Evolutionary conservation across 2,113 vertebrate genomes (phyloP), one percentile per base, ranked within the genome.

Genomic region (Trematocara marginatum): DNA sequence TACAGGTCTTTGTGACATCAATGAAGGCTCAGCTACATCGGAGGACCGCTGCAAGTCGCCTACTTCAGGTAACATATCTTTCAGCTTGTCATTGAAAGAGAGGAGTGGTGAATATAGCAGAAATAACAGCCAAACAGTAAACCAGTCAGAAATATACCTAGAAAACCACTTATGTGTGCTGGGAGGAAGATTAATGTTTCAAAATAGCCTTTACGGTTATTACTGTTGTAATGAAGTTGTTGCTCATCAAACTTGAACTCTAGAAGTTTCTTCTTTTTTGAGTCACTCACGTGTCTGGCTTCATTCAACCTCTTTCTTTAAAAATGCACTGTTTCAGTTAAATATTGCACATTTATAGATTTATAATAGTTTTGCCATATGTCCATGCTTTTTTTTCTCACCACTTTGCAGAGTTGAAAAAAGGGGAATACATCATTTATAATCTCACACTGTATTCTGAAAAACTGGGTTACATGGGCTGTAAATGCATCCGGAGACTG

Each of bases 21-120:
- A 96, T 78, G 99, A 99, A 95, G 97, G 97, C 78, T 97, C 97
- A 0, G 83, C 96, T 47, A 97, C 98, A 38, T 97, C 98, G 84
- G 99, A 99, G 82, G 99, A 99, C 91, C 97, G 97, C 92, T 99
- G 99, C 97, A 99, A 99, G 91, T 99, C 99, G 2, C 99, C 99
- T 7, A 99, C 99, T 71, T 99, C 99, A 96, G 98, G 99, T 99
- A 99, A 97, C 92, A 85, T 86, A 86, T 93, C 89, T 94, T 93
- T 93, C 91, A 89, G 86, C 38, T 82, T 76, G 74, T 69, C 15
- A 79, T 35, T 6, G 4, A 74, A n/a, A n/a, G n/a, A 11, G 11
- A 82, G 13, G 1, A 12, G 16, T 6, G 26, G 64, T 4, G 31
- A 34, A 47, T 35, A 29, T 9, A 66, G 15, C 16, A 47, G 2